A percentile compares a stretch with the other conserved stretches of the same genome.
These are phyloP conservation scores for Borostomias antarcticus DNA, from an alignment of 2,797 vertebrate genomes.

Conservation along the genomic window DNA sequence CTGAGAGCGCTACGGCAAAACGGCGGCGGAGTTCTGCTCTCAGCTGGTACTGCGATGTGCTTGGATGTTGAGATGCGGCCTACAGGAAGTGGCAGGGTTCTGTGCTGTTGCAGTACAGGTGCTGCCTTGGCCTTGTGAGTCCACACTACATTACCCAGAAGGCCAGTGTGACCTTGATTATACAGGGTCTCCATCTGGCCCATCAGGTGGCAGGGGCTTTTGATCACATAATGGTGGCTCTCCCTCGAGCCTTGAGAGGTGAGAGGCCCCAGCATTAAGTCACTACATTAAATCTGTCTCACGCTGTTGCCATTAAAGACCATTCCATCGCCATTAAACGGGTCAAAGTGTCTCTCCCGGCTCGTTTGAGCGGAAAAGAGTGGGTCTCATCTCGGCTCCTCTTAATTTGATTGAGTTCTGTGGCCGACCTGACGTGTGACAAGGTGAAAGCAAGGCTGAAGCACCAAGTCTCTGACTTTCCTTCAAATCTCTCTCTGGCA, in stretches of 20 bases:
- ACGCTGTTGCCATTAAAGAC: constrained; percentile 58
- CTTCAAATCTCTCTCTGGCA: neutral
- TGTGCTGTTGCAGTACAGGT: neutral
- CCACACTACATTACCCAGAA: constrained; percentile 19
- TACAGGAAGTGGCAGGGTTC: neutral
- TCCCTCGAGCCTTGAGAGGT: constrained; percentile 50
- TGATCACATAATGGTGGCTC: constrained; percentile 55
- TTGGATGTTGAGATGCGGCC: neutral
- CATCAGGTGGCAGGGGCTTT: constrained; percentile 51
- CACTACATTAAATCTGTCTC: constrained; percentile 64
- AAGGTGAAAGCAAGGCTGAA: constrained; percentile 36
- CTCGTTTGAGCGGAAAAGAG: constrained; percentile 48
- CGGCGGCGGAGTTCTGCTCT: no score
- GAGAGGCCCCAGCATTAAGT: constrained; percentile 61
- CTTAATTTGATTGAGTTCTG: constrained; percentile 54
- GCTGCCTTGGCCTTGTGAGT: neutral
- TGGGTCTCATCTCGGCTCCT: constrained; percentile 38
- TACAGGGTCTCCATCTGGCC: constrained; percentile 34
- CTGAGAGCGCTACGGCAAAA: constrained; percentile 3
- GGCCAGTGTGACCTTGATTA: constrained; percentile 51
- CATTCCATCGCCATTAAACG: constrained; percentile 57
- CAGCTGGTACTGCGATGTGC: no score
- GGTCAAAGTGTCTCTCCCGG: constrained; percentile 45
- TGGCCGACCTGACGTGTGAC: constrained; percentile 24
- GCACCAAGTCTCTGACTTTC: constrained; percentile 1